Percentiles rank a stretch among this genome's conserved stretches.
Conservation (phyloP, 2,888 invertebrate genomes). For the Chaetogeoica ovagalla region DNA sequence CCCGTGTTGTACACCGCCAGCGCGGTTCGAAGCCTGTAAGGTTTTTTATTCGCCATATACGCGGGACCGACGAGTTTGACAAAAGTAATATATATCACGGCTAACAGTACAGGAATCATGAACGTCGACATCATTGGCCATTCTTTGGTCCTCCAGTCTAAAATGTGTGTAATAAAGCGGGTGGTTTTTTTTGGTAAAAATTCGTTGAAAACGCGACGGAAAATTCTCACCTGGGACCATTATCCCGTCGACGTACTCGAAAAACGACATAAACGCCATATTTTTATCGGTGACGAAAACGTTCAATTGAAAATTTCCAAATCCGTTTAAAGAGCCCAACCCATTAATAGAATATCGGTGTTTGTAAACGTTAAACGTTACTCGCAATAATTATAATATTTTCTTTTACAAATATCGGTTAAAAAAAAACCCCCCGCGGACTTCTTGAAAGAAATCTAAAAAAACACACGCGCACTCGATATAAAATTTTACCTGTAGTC, state of each 20-base stretch:
- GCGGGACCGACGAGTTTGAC: conserved; percentile 67
- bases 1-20: conserved; percentile 78
- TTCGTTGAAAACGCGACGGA: neutral
- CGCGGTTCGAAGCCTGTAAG: conserved; percentile 68
- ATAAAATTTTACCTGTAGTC: conserved; percentile 12
- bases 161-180: conserved; percentile 54
- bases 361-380: neutral
- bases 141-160: conserved; percentile 67
- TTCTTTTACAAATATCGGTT: neutral
- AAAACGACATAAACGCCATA: conserved; percentile 24
- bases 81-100: conserved; percentile 64
- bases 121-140: conserved; percentile 70
- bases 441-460: neutral
- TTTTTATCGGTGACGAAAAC: neutral
- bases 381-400: neutral
- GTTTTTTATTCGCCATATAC: conserved; percentile 71
- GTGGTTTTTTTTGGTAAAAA: no score
- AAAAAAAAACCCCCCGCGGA: neutral
- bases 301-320: neutral
- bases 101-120: conserved; percentile 63
- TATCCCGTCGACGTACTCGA: conserved; percentile 9
- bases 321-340: conserved; percentile 1
- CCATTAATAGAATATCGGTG: conserved; percentile 23
- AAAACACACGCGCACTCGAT: conserved; percentile 10
- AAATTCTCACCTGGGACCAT: conserved; percentile 22